Percentiles rank a stretch among this genome's conserved stretches.
Conservation (phyloP, 1,140 invertebrate genomes). For the Hycleus cichorii region DNA sequence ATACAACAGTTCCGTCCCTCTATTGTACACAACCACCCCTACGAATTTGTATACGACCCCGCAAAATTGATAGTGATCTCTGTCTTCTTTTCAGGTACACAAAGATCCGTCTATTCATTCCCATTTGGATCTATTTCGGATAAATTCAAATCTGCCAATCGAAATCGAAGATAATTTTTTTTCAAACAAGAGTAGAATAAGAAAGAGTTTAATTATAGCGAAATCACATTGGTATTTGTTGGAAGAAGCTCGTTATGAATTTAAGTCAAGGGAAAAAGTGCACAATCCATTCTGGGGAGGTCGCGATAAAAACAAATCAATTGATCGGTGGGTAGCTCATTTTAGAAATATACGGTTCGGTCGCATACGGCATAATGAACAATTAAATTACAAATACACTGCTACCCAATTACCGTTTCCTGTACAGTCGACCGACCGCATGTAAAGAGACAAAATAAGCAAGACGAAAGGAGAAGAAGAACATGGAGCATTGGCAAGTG, state of each 20-base stretch:
- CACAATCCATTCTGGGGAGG: slow-evolving; percentile 1
- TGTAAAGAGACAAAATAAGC: background rate
- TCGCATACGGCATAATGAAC: slow-evolving; percentile 28
- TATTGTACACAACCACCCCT: slow-evolving; percentile 23
- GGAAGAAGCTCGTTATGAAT: no score
- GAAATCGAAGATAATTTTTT: no score
- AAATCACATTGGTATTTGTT: no score
- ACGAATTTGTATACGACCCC: slow-evolving; percentile 34
- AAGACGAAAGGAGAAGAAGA: background rate
- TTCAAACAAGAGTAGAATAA: no score
- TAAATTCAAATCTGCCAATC: no score
- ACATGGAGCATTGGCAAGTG: slow-evolving; percentile 2
- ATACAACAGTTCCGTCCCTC: slow-evolving; percentile 1
- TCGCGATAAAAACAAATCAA: slow-evolving; percentile 12
- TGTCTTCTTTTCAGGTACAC: no score
- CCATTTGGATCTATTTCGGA: no score
- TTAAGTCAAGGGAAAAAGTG: no score
- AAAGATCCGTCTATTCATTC: no score
- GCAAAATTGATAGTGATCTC: no score
- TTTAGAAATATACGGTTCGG: slow-evolving; percentile 18
- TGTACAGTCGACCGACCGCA: slow-evolving; percentile 21
- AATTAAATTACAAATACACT: slow-evolving; percentile 31
- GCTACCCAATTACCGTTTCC: slow-evolving; percentile 31
- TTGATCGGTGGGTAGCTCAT: slow-evolving; percentile 4
- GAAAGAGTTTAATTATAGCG: no score